Conservation (phyloP, 2,797 vertebrate genomes). For the Pseudomugil gertrudae region DNA sequence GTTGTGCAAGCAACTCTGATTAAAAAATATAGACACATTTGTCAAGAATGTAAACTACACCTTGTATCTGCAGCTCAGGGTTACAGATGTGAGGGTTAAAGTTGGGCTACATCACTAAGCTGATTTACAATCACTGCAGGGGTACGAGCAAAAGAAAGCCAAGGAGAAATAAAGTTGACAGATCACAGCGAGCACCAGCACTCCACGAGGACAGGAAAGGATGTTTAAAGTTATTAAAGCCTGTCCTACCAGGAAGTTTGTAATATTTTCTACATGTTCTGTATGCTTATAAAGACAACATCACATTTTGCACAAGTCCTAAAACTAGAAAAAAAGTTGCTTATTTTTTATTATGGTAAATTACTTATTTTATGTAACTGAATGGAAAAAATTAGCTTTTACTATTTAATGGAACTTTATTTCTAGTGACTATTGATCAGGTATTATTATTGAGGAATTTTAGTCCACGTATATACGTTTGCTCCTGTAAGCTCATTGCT, state of each 20-base stretch:
- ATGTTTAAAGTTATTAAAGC: neutral
- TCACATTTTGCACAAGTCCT: neutral
- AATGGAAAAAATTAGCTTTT: too few relatives aligned
- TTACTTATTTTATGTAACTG: too few relatives aligned
- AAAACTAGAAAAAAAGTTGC: neutral
- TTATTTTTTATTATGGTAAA: too few relatives aligned
- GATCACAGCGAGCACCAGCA: slow-evolving; percentile 8
- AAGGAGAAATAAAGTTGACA: slow-evolving; percentile 24
- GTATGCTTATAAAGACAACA: too few relatives aligned
- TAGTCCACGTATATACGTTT: too few relatives aligned
- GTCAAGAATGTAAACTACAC: slow-evolving; percentile 17
- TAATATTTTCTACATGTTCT: too few relatives aligned
- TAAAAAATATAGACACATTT: neutral
- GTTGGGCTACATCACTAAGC: slow-evolving; percentile 44
- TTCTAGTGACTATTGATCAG: too few relatives aligned
- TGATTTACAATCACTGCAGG: slow-evolving; percentile 66
- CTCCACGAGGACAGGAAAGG: neutral
- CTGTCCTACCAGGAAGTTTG: neutral
- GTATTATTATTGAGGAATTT: too few relatives aligned
- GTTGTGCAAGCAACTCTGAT: slow-evolving; percentile 5
- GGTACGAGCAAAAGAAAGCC: slow-evolving; percentile 29
- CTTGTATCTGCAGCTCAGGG: slow-evolving; percentile 11
- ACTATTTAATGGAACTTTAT: too few relatives aligned
- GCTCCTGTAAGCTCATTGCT: too few relatives aligned
- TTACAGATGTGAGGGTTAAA: slow-evolving; percentile 40